Base-by-base conservation (phyloP, 64 coral and sea anemone species). In the Trachythela sp. region DNA sequence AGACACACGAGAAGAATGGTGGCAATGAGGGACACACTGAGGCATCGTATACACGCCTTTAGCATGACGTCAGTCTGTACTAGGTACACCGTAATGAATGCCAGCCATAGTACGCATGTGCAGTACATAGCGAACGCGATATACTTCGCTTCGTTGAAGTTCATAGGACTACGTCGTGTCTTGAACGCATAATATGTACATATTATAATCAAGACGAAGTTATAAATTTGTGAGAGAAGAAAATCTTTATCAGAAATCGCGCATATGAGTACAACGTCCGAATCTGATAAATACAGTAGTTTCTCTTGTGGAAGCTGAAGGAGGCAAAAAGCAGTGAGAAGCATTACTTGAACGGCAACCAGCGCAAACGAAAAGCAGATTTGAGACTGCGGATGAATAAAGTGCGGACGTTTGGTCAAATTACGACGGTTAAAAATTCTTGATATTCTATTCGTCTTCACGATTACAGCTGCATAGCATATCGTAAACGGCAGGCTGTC, bases 151-250 rank as follows among this genome's bases (percentile, higher is more conserved):
- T 80, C 75, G 38, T 80, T 80, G 75, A 80, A 80, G 75, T 80
- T 80, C 75, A 80, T 80, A 11, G 75, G 75, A 37, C 75, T 80
- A 2, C 75, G 75, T 11, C 75, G 26, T 30, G 75, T 80, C 75
- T 80, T 80, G 75, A 80, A 80, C 37, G 75, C 75, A 29, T 80
- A 80, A 18, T 80, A 80, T 38, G 75, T 80, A 22, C 75, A 80
- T 80, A 80, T 80, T 80, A 80, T 80, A 37, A 80, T 80, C 75
- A 80, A 80, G 33, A 80, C 75, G 31, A 80, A 80, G 75, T 80
- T 80, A 80, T 80, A 80, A 18, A 80, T 80, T 30, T 80, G 75
- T 0, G 75, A 80, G 11, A 80, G 75, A 3, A 80, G 75, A 36
- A 80, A 80, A 30, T 80, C 75, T 37, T 80, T 80, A 35, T 80